A percentile compares a stretch with the other conserved stretches of the same genome.
phyloP scores from a whole-genome alignment of 2,113 vertebrate genomes.

The Tragulus kanchil region DNA sequence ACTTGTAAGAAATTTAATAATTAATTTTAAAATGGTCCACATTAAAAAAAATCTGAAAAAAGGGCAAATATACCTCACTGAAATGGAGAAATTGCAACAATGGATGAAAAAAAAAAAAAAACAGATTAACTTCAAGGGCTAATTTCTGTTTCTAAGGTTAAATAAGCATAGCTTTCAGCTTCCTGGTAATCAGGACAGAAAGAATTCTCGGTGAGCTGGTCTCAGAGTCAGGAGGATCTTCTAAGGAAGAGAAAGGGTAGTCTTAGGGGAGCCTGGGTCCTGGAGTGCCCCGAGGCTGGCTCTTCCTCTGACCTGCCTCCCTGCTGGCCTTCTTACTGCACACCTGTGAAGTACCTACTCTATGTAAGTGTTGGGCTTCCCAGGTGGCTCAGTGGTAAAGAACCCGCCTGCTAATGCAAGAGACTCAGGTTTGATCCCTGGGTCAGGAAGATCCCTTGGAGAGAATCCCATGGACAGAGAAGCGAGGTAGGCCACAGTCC shows the following conservation, averaged over 20 bases:
- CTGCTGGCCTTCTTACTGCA: background rate
- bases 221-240: background rate
- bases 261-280: background rate
- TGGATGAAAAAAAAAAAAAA: background rate
- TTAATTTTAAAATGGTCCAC: background rate
- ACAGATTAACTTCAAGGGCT: background rate
- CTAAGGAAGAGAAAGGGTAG: background rate
- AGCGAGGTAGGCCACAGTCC: background rate
- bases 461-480: background rate
- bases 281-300: no score
- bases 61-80: background rate
- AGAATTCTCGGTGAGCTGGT: background rate
- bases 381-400: background rate
- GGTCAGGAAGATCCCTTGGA: background rate
- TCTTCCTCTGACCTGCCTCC: no score
- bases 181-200: background rate
- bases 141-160: background rate
- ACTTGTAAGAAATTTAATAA: background rate
- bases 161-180: background rate
- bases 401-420: background rate
- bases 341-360: background rate
- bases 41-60: background rate
- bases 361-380: background rate
- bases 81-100: background rate
- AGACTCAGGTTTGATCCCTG: background rate